phyloP scores from a whole-genome alignment of 2,888 invertebrate genomes.

The Drosophila formosana region DNA sequence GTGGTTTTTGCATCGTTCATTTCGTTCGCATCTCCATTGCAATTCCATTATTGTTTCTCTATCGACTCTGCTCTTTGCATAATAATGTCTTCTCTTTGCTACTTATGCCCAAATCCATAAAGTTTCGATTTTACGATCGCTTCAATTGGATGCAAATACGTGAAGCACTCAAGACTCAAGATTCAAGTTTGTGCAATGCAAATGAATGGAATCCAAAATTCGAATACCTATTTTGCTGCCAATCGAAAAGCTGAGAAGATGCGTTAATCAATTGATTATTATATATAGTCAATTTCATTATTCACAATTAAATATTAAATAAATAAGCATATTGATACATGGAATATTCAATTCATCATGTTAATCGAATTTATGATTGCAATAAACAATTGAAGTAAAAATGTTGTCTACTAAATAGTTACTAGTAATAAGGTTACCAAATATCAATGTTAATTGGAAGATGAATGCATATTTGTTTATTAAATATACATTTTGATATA shows the following conservation, averaged over 20 bases:
- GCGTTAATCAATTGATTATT: not conserved
- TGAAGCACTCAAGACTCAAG: not conserved
- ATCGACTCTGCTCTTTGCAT: constrained; percentile 13
- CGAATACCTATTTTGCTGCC: not conserved
- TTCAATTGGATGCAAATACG: not conserved
- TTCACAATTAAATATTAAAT: not conserved
- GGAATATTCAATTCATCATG: no score
- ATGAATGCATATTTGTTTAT: no score
- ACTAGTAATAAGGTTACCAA: no score
- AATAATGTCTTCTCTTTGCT: not conserved
- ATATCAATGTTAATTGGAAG: no score
- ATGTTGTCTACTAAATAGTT: no score
- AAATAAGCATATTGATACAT: no score
- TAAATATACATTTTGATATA: no score
- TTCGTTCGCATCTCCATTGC: constrained; percentile 10
- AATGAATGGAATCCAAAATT: not conserved
- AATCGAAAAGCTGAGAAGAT: not conserved
- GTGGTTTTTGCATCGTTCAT: constrained; percentile 10
- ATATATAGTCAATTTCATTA: not conserved
- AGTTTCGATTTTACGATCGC: constrained; percentile 17
- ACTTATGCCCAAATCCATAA: constrained; percentile 8
- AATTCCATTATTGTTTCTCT: constrained; percentile 16
- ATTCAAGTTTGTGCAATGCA: not conserved
- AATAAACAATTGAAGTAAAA: no score
- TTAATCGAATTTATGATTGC: no score